A percentile compares a stretch with the other conserved stretches of the same genome.
Evolutionary conservation across 2,113 vertebrate species (phyloP).

Genomic region (Telmatochromis sp.): DNA sequence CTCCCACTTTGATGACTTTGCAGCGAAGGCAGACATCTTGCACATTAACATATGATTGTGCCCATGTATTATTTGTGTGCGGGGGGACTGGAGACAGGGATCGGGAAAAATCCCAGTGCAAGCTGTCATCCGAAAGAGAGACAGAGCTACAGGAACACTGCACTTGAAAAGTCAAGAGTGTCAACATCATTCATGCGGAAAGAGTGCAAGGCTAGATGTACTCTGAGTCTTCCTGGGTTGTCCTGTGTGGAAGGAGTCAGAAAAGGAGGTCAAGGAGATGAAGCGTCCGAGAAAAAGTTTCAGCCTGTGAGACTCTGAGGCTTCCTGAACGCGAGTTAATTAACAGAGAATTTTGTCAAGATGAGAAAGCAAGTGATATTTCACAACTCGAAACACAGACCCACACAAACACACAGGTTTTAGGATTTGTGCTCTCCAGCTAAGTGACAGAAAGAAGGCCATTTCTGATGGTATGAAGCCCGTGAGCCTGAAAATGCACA

Average conservation of each 20-base stretch:
- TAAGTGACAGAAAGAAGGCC: constrained; percentile 8
- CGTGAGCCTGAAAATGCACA: neutral
- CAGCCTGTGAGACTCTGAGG: neutral
- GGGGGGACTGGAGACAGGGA: constrained; percentile 33
- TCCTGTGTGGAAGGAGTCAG: neutral
- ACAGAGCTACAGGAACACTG: constrained; percentile 9
- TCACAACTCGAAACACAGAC: neutral
- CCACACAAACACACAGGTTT: neutral
- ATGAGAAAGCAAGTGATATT: neutral
- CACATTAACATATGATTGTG: constrained; percentile 65
- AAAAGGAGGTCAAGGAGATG: constrained; percentile 37
- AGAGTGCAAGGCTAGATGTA: constrained; percentile 29
- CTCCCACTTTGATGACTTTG: constrained; percentile 58
- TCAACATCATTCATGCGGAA: constrained; percentile 54
- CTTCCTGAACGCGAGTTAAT: neutral
- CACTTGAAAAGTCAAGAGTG: constrained; percentile 33
- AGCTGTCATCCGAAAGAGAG: constrained; percentile 46
- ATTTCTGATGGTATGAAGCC: neutral
- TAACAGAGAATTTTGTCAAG: neutral
- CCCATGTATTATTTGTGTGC: constrained; percentile 62
- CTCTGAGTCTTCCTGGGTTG: neutral
- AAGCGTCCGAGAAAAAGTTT: constrained; percentile 8
- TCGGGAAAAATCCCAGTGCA: constrained; percentile 41
- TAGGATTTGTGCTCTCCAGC: neutral
- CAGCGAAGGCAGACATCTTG: constrained; percentile 61